Base-by-base conservation (phyloP, 2,888 invertebrate species). In the Cerceris ruficornis region DNA sequence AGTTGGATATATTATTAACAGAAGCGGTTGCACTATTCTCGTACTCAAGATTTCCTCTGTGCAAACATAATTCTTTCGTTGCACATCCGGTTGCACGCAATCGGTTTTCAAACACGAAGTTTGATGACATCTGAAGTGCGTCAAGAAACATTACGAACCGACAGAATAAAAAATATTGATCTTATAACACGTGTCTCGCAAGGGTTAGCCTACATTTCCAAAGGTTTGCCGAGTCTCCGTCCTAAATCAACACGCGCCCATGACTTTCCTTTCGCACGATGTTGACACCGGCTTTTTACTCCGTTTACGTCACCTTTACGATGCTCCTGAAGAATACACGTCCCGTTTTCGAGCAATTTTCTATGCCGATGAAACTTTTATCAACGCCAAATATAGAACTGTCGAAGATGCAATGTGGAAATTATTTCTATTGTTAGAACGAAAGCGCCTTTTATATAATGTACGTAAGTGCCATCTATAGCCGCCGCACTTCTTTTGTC, bases 191-290 rank as follows among this genome's bases (percentile, higher is more conserved):
- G 79, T 85, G 86, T 87, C 78, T 84, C 69, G 75, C 50, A 83
- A 80, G 81, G 81, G 77, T 86, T 85, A 88, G 77, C 86, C 87
- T 75, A 85, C 82, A 88, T 90, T 85, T 69, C 77, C 64, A 49
- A 69, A 74, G 80, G 84, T 85, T 87, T 86, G 88, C 83, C 84
- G 75, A 52, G 68, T 75, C 74, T 82, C 78, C 69, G 86, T 89
- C 89, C 90, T 89, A 90, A 89, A 89, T 86, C 86, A 89, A 89
- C 88, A 89, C 50, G 61, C 14, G 69, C 73, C 78, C 82, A 75
- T 70, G 85, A 77, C 77, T 84, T 76, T 75, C 76, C 79, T 69
- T 76, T 64, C 67, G 72, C 64, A 57, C 41, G 75, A 58, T 85
- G 87, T 88, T 86, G 85, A 88, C 87, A 83, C 76, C 83, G 74